Evolutionary conservation across 2,888 invertebrate genomes (phyloP), one percentile per base, ranked within the genome.

Genomic region (Notocelia uddmanniana): DNA sequence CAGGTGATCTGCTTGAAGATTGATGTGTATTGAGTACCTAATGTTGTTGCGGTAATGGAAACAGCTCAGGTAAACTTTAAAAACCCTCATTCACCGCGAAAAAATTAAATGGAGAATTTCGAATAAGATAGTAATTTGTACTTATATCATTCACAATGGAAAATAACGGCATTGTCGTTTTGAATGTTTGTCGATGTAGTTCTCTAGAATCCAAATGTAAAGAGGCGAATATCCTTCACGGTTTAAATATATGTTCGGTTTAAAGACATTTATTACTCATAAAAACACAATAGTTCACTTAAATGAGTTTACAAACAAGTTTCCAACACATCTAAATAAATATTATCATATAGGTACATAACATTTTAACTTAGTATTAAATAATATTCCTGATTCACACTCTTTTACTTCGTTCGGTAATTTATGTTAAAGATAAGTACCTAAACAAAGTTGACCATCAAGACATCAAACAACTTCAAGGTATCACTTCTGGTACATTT

Each of bases 401-500:
- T n/a, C n/a, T n/a, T n/a, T n/a, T n/a, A n/a, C n/a, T n/a, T n/a
- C n/a, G n/a, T n/a, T n/a, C n/a, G n/a, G n/a, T n/a, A n/a, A n/a
- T n/a, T n/a, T n/a, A n/a, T n/a, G n/a, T n/a, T n/a, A n/a, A n/a
- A n/a, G n/a, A n/a, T n/a, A n/a, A n/a, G 1, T 48, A 45, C n/a
- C 26, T 23, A 23, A 48, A 48, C 45, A 37, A 37, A 23, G 37
- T 34, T 45, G 21, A 59, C 34, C 50, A 72, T 72, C 67, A 72
- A 72, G 71, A 72, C 45, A 60, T 71, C 66, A 71, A 67, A 68
- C 74, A 54, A 59, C 68, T 59, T 66, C 67, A 48, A 31, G 54
- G 52, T 59, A 72, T 76, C 76, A 76, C 79, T 76, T 73, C 73
- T 26, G 54, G 15, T 74, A 77, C 77, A 78, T 79, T 80, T 80